Evolutionary conservation across 2,888 invertebrate genomes (phyloP), one percentile per base, ranked within the genome.

Genomic region (Mellilla xanthometata): DNA sequence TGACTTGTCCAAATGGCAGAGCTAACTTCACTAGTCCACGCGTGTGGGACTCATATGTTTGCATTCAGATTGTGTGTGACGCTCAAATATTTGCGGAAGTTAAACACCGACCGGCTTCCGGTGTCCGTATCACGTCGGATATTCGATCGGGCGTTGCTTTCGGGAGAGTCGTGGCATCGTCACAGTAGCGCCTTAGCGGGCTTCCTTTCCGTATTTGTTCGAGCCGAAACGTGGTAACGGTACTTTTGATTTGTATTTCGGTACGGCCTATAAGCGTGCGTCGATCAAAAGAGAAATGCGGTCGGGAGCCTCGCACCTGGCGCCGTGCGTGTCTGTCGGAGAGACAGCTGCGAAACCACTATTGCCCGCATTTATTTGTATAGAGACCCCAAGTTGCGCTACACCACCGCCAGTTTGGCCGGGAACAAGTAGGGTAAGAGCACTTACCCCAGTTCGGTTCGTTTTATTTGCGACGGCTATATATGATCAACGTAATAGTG

Each of bases 341-440:
- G 58, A 62, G 68, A 65, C 81, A 81, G 81, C 79, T 81, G 81
- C 72, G 62, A 63, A 51, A 61, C 56, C 57, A 59, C 49, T 39
- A 41, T 41, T 48, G 49, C 53, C 48, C 51, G 41, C 57, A 58
- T 62, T 58, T 52, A 54, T 56, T 60, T 51, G 55, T 53, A 38
- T 36, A 43, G 38, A 42, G 41, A 39, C 49, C 46, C 51, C 44
- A 45, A 13, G 42, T 52, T 49, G 44, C 58, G 50, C 40, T 24
- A 19, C 6, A 19, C 45, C 35, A 32, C 31, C 41, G 30, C 29
- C 15, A 19, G 23, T 3, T 31, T 33, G 15, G 24, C 30, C 11
- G 27, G 15, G 13, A 27, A 30, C 30, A 39, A 34, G 45, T 34
- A 47, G 39, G 39, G 41, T 34, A 39, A 40, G 30, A 42, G 36